Evolutionary conservation across 1,140 invertebrate species (phyloP).

Genomic region (Drosophila rufa): DNA sequence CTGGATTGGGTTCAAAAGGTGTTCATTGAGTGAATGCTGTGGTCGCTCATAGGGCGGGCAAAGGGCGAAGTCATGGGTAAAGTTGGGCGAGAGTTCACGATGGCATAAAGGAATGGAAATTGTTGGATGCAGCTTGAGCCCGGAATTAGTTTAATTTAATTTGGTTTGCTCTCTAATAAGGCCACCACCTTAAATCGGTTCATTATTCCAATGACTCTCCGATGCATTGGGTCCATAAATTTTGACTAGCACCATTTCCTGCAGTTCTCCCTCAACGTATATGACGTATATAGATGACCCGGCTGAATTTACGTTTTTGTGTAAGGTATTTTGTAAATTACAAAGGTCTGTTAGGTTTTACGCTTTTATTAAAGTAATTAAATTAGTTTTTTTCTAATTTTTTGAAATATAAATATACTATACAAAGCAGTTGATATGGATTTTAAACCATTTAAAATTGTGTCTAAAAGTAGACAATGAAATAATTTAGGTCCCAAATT

Average conservation of each 20-base stretch:
- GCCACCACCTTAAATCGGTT: neutral
- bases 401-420: no score
- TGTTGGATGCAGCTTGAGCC: neutral
- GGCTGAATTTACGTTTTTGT: conserved; percentile 2
- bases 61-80: neutral
- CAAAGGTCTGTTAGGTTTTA: neutral
- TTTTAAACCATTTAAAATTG: no score
- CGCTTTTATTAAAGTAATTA: neutral
- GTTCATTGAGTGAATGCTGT: conserved; percentile 47
- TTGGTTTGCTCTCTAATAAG: conserved; percentile 2
- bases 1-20: conserved; percentile 43
- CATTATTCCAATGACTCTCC: conserved; percentile 31
- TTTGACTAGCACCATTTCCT: conserved; percentile 6
- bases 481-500: no score
- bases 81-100: neutral
- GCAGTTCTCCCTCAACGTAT: neutral
- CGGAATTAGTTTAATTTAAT: conserved; percentile 11
- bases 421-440: no score
- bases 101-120: neutral
- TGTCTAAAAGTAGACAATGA: no score
- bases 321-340: neutral
- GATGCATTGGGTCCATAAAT: conserved; percentile 28
- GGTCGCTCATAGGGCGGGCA: conserved; percentile 10
- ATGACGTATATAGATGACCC: neutral
- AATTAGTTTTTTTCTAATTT: no score